Percentiles rank a stretch among this genome's conserved stretches.
Evolutionary conservation across 2,888 invertebrate genomes (phyloP).

Genomic region (Aspidapion aeneum): DNA sequence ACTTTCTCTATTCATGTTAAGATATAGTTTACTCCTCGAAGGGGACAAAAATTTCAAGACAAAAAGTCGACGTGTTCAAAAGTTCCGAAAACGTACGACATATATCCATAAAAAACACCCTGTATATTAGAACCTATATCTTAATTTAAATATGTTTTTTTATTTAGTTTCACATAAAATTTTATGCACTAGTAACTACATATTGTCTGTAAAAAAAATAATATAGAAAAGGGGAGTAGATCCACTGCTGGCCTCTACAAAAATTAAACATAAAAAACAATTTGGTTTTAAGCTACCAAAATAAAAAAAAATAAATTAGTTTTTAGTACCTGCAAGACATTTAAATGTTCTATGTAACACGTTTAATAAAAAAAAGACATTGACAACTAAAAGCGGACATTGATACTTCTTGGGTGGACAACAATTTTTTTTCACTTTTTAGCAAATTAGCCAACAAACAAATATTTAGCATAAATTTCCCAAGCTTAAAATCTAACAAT

Average conservation of each 20-base stretch:
- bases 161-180: no score
- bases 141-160: no score
- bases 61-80: no score
- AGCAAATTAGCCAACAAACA: not conserved
- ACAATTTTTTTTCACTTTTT: slow-evolving; percentile 8
- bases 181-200: no score
- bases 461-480: slow-evolving; percentile 6
- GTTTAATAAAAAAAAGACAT: slow-evolving; percentile 39
- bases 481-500: no score
- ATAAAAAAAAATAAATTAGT: slow-evolving; percentile 28
- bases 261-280: slow-evolving; percentile 21
- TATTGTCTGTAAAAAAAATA: slow-evolving; percentile 23
- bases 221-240: slow-evolving; percentile 42
- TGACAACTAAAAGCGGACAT: slow-evolving; percentile 44
- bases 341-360: slow-evolving; percentile 28
- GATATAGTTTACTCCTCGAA: slow-evolving; percentile 47
- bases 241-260: slow-evolving; percentile 42
- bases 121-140: no score
- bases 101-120: no score
- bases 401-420: slow-evolving; percentile 31
- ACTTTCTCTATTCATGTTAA: slow-evolving; percentile 30
- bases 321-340: slow-evolving; percentile 39
- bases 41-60: no score
- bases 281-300: slow-evolving; percentile 16
- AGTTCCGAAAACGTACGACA: no score